Evolutionary conservation across 2,888 invertebrate genomes (phyloP).

Genomic region (Mesorhabditis sp.): DNA sequence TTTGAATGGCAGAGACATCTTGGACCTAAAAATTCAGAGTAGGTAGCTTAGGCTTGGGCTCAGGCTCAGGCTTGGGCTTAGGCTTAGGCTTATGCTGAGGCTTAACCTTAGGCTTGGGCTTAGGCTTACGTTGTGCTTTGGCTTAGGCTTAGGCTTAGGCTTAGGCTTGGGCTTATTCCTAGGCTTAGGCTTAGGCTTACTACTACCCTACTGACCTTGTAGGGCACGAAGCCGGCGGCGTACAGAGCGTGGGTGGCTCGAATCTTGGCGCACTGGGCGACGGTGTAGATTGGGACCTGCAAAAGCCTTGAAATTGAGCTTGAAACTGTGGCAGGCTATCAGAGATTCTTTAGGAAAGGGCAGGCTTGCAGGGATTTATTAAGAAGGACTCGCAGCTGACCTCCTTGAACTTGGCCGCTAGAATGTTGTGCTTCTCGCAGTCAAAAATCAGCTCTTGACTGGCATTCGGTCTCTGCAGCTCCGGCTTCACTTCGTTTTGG

Average conservation of each 20-base stretch:
- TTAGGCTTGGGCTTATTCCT: no score
- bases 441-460: conserved; percentile 15
- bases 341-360: no score
- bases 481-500: neutral
- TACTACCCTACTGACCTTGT: neutral
- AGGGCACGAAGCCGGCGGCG: neutral
- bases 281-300: conserved; percentile 5
- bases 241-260: neutral
- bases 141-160: no score
- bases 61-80: no score
- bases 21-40: neutral
- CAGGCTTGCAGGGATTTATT: no score
- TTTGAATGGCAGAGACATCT: neutral
- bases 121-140: no score
- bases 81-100: no score
- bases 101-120: no score
- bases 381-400: neutral
- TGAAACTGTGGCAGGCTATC: no score
- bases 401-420: conserved; percentile 21
- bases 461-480: neutral
- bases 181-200: neutral
- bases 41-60: no score
- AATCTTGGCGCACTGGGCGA: neutral
- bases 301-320: neutral
- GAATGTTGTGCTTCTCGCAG: conserved; percentile 17